Conservation (phyloP, 2,797 vertebrate species). For the Enteromius viviparus region DNA sequence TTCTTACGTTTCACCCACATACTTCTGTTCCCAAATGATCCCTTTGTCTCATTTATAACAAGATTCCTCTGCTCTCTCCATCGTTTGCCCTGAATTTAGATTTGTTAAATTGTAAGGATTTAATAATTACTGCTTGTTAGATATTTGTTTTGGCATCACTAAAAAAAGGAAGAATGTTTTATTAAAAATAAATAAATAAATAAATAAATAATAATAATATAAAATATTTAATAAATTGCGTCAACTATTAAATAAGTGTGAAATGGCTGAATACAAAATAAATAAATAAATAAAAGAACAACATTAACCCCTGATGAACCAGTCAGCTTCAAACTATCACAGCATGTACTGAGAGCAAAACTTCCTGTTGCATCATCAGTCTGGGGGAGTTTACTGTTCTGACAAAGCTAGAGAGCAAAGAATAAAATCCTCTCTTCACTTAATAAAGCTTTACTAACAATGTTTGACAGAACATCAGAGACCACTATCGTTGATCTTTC, state of each 20-base stretch:
- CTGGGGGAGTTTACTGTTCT: conserved; percentile 42
- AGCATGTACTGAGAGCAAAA: conserved; percentile 1
- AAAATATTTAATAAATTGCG: not conserved
- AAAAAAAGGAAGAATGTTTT: not conserved
- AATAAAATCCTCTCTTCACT: conserved; percentile 9
- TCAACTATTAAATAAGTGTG: not conserved
- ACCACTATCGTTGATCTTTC: conserved; percentile 9
- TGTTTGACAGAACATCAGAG: conserved; percentile 16
- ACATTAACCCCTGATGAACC: not conserved
- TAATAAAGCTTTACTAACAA: not conserved
- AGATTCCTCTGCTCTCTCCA: conserved; percentile 8
- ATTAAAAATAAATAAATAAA: not conserved
- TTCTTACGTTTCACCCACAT: conserved; percentile 41
- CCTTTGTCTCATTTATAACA: conserved; percentile 39
- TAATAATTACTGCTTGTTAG: not conserved
- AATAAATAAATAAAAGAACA: not conserved
- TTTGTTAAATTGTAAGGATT: conserved; percentile 28
- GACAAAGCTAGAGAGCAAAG: conserved; percentile 22
- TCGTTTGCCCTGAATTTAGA: conserved; percentile 33
- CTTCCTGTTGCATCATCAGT: conserved; percentile 46
- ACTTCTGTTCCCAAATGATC: conserved; percentile 36
- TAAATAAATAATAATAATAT: not conserved
- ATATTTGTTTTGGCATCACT: conserved; percentile 24
- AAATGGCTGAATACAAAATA: not conserved
- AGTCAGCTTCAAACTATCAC: not conserved